These are phyloP conservation scores for Hapalemur alaotrensis DNA, from an alignment of 2,797 vertebrate species.

Conservation along the genomic window DNA sequence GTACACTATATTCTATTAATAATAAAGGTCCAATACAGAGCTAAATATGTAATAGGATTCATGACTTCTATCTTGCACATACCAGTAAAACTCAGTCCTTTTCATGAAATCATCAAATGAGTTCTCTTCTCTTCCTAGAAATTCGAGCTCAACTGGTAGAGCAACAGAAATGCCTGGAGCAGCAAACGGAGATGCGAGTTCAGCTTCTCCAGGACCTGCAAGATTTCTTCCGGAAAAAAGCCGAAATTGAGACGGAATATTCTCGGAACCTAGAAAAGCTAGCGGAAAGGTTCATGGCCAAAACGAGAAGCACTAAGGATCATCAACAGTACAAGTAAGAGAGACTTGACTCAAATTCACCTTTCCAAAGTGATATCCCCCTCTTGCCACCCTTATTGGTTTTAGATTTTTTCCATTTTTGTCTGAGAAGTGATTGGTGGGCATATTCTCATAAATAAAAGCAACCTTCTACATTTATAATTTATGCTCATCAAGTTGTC, in stretches of 20 bases:
- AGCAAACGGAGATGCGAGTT: slow-evolving; percentile 98
- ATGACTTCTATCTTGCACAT: neutral
- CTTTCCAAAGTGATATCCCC: neutral
- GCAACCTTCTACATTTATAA: neutral
- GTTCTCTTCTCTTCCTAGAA: slow-evolving; percentile 86
- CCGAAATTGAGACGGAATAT: slow-evolving; percentile 98
- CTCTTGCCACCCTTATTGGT: neutral
- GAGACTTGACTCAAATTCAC: neutral
- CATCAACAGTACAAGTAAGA: slow-evolving; percentile 98
- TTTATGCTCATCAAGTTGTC: neutral
- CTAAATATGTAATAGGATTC: neutral
- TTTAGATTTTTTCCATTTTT: slow-evolving; percentile 1
- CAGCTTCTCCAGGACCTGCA: slow-evolving; percentile 98
- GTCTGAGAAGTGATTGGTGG: neutral
- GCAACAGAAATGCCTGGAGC: slow-evolving; percentile 98
- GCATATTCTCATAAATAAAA: neutral
- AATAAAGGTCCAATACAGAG: neutral
- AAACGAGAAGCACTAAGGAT: slow-evolving; percentile 98
- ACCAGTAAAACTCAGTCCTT: neutral
- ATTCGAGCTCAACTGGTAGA: slow-evolving; percentile 97
- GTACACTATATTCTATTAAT: neutral
- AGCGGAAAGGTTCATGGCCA: slow-evolving; percentile 99
- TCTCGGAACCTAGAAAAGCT: slow-evolving; percentile 97
- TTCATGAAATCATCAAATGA: neutral
- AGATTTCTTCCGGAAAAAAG: slow-evolving; percentile 99